These are phyloP conservation scores for Coracopsis vasa DNA, from an alignment of 2,113 vertebrate genomes.

Conservation along the genomic window DNA sequence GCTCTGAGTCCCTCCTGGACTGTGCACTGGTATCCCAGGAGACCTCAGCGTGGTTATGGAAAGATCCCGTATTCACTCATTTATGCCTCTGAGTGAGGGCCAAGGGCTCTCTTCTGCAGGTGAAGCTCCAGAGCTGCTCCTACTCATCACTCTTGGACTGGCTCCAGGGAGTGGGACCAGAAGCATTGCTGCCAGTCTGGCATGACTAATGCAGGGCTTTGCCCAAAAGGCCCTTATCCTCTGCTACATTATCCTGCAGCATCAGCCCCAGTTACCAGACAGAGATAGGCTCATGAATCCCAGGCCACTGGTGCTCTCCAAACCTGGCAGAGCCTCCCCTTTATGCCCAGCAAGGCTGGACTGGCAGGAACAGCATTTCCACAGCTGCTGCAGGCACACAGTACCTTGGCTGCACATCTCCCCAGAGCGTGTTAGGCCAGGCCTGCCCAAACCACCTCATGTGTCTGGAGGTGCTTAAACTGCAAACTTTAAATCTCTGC, in stretches of 20 bases:
- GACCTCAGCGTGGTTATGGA: not conserved
- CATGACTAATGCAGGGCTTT: not conserved
- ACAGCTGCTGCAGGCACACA: not conserved
- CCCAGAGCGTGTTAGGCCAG: not conserved
- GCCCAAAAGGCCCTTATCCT: not conserved
- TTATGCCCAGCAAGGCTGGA: rapidly evolving
- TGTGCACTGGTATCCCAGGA: not conserved
- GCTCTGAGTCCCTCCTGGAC: not conserved
- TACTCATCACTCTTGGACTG: not conserved
- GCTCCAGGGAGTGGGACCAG: not conserved
- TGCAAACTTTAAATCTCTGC: not conserved
- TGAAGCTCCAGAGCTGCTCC: not conserved
- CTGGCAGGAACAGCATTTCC: not conserved
- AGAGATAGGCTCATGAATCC: not conserved
- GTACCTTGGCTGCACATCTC: not conserved
- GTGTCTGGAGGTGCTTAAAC: not conserved
- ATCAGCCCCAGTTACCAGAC: not conserved
- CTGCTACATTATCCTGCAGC: not conserved
- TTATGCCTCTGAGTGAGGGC: not conserved
- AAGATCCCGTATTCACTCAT: not conserved
- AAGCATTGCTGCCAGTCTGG: rapidly evolving
- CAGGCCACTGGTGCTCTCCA: not conserved
- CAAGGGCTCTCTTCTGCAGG: not conserved
- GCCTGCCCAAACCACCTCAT: not conserved
- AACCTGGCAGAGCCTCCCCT: not conserved